Base-by-base conservation (phyloP, 1,140 invertebrate species). In the Meloidogyne chitwoodi region DNA sequence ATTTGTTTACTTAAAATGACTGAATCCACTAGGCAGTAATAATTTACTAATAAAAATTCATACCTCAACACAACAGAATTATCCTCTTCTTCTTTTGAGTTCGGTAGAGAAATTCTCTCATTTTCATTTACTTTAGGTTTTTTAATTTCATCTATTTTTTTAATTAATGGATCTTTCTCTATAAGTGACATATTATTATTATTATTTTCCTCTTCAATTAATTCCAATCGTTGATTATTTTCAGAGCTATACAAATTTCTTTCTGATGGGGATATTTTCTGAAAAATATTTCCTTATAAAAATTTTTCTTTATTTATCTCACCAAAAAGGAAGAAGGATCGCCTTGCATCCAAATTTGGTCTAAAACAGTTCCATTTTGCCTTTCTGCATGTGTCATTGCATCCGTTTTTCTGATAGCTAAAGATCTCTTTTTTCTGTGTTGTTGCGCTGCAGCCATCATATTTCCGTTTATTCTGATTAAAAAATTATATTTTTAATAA, bases 391-490 rank as follows among this genome's bases (percentile, higher is more conserved):
- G 72, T 22, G 74, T 38, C 84, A 86, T 86, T 1, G 84, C 85
- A 77, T 86, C 84, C 16, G 84, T 86, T 76, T 82, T 83, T 26
- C 84, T 78, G 62, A 86, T 71, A 68, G 82, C 83, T 22, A 85
- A 79, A 65, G 81, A 67, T 74, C 84, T 78, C 74, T 85, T 83
- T 77, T 85, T 85, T 71, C 84, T 68, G 76, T 85, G 83, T 63
- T 84, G 81, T 77, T 84, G 83, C 29, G 85, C 81, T 38, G 84
- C 84, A 75, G 79, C 81, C 69, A 86, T 86, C 84, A 86, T 86
- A 71, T 86, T 87, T 73, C 79, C 80, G 56, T 80, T 63, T 48
- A 78, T 68, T 62, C 76, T 77, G 61, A 61, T 77, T 22, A 19
- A 6, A 10, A 38, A 38, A 6, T 38, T 8, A n/a, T n/a, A 27